Base-by-base conservation (phyloP, 1,140 invertebrate species). In the Cydia fagiglandana region DNA sequence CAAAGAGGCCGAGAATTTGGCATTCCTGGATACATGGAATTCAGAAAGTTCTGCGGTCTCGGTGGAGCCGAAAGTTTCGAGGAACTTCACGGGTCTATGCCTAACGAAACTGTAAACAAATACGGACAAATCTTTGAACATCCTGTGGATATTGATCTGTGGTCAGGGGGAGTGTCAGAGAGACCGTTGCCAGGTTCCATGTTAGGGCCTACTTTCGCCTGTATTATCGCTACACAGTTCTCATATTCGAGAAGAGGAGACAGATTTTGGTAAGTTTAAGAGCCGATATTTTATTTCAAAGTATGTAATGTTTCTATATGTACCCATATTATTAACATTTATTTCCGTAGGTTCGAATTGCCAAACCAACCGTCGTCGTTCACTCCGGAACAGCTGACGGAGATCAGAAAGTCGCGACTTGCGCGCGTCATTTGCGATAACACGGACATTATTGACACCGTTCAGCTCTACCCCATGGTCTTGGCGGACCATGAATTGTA, bases 161-260 rank as follows among this genome's bases (percentile, higher is more conserved):
- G 97, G 97, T 98, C 97, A 28, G 97, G 96, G 24, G 98, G 98
- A 61, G 97, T 99, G 1, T 97, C 97, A 1, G 98, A 99, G 89
- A 94, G 96, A 73, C 96, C 97, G 2, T 93, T 98, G 64, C 96
- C 96, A 10, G 97, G 97, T 53, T 97, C 97, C 47, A 97, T 99
- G 95, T 94, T 99, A 34, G 98, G 98, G 53, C 98, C 98, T 4
- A 99, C 98, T 73, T 99, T 99, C 91, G 96, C 98, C 73, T 99
- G 98, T 86, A 95, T 99, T 66, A 98, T 99, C 81, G 98, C 97
- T 34, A 98, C 98, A 56, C 99, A 99, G 92, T 99, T 99, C 92
- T 97, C 96, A 81, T 97, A 97, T 83, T 95, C 97, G 1, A 94
- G 98, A 84, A 94, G 96, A 78, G 99, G 98, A 68, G 99, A 99